Conservation (phyloP, 53 echinoderm and acorn worm species). For the Stichopus horrens region DNA sequence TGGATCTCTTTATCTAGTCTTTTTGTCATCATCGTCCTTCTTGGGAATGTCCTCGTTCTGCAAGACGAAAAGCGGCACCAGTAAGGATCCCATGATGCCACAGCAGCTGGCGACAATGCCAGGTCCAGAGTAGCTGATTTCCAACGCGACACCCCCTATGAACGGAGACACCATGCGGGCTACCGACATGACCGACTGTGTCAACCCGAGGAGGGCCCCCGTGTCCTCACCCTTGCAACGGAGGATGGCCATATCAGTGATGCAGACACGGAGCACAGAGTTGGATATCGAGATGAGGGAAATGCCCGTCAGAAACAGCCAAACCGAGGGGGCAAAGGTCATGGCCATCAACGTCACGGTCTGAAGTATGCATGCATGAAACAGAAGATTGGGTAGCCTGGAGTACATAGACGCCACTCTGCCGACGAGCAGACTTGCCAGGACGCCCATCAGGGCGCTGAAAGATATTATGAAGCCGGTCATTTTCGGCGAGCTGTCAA, state of each 20-base stretch:
- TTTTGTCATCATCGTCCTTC: slow-evolving; percentile 17
- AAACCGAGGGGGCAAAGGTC: slow-evolving; percentile 61
- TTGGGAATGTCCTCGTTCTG: neutral
- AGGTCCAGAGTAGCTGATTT: slow-evolving; percentile 65
- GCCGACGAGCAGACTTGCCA: slow-evolving; percentile 70
- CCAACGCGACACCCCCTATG: slow-evolving; percentile 69
- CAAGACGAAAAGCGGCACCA: slow-evolving; percentile 33
- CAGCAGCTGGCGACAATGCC: slow-evolving; percentile 53
- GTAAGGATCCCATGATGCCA: slow-evolving; percentile 29
- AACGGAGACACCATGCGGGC: slow-evolving; percentile 72
- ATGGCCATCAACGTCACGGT: slow-evolving; percentile 55
- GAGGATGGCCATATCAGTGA: slow-evolving; percentile 70
- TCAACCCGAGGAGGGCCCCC: slow-evolving; percentile 77
- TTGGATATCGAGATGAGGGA: slow-evolving; percentile 61
- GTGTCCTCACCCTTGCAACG: slow-evolving; percentile 68
- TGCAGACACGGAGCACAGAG: slow-evolving; percentile 69
- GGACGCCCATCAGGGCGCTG: slow-evolving; percentile 58
- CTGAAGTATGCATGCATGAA: slow-evolving; percentile 63
- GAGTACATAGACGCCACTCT: slow-evolving; percentile 63
- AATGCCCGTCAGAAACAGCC: slow-evolving; percentile 53
- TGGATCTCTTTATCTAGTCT: neutral
- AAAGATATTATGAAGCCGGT: slow-evolving; percentile 82
- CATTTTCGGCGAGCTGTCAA: slow-evolving; percentile 66
- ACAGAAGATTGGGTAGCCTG: slow-evolving; percentile 56
- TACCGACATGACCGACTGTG: slow-evolving; percentile 75